Evolutionary conservation across 1,140 invertebrate species (phyloP).

Genomic region (Drosophila paulistorum): DNA sequence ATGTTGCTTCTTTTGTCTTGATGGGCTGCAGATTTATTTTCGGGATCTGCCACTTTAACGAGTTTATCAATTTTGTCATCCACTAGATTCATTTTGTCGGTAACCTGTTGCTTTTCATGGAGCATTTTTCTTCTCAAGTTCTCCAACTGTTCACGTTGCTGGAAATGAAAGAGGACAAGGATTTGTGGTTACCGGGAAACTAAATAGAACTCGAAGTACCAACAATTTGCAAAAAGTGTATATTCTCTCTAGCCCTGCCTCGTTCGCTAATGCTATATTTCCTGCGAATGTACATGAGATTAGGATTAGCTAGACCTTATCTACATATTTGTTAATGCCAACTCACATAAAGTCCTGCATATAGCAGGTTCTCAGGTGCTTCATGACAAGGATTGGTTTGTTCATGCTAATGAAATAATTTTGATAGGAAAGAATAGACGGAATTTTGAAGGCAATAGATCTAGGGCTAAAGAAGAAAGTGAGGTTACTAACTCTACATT

Average conservation of each 20-base stretch:
- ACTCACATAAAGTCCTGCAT: constrained; percentile 14
- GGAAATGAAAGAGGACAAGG: neutral
- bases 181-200: too few species aligned
- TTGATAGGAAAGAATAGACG: neutral
- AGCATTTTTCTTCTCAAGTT: constrained; percentile 49
- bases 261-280: constrained; percentile 21
- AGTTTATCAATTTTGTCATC: constrained; percentile 47
- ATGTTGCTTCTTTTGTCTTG: neutral
- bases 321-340: neutral
- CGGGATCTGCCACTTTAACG: neutral
- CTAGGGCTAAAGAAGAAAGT: neutral
- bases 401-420: neutral
- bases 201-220: neutral
- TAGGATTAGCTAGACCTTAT: neutral
- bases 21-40: neutral
- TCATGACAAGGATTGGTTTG: neutral
- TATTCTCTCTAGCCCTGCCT: constrained; percentile 30
- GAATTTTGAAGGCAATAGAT: neutral
- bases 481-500: neutral
- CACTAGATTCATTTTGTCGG: constrained; percentile 30
- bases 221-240: constrained; percentile 60
- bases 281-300: constrained; percentile 5
- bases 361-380: neutral
- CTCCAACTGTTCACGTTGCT: constrained; percentile 63
- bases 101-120: constrained; percentile 34